phyloP scores from a whole-genome alignment of 2,113 vertebrate species.

The Anhinga rufa region DNA sequence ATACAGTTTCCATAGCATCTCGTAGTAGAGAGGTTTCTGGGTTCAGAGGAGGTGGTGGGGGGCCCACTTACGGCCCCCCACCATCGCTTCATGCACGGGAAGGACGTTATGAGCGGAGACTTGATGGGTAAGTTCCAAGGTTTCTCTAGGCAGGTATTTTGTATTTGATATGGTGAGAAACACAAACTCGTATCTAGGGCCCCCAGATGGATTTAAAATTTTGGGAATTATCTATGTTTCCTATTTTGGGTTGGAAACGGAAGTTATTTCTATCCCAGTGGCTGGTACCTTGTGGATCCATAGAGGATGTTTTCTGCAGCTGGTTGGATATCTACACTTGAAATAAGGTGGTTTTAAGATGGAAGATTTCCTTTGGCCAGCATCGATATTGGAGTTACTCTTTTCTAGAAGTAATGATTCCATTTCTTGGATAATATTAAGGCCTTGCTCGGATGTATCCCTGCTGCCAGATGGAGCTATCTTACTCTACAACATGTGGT shows the following conservation, averaged over 20 bases:
- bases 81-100: conserved; percentile 99
- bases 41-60: conserved; percentile 98
- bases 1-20: conserved; percentile 97
- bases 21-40: conserved; percentile 97
- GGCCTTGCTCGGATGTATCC: conserved; percentile 88
- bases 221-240: conserved; percentile 82
- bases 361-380: conserved; percentile 75
- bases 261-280: conserved; percentile 79
- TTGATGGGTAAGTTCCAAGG: conserved; percentile 89
- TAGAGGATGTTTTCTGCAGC: conserved; percentile 79
- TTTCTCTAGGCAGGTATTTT: conserved; percentile 89
- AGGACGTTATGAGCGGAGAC: conserved; percentile 99
- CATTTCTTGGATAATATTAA: conserved; percentile 81
- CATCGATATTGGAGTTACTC: conserved; percentile 77
- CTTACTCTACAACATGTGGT: conserved; percentile 67
- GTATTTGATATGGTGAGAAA: conserved; percentile 86
- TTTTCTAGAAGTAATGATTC: conserved; percentile 67
- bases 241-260: conserved; percentile 84
- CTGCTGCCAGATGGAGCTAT: conserved; percentile 75
- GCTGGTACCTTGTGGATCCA: conserved; percentile 77
- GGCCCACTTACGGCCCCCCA: conserved; percentile 93
- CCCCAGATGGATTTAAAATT: conserved; percentile 85
- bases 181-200: conserved; percentile 83
- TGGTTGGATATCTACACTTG: conserved; percentile 79
- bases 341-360: conserved; percentile 64